These are phyloP conservation scores for Oryzias curvinotus DNA, from an alignment of 2,113 vertebrate genomes.

Conservation along the genomic window DNA sequence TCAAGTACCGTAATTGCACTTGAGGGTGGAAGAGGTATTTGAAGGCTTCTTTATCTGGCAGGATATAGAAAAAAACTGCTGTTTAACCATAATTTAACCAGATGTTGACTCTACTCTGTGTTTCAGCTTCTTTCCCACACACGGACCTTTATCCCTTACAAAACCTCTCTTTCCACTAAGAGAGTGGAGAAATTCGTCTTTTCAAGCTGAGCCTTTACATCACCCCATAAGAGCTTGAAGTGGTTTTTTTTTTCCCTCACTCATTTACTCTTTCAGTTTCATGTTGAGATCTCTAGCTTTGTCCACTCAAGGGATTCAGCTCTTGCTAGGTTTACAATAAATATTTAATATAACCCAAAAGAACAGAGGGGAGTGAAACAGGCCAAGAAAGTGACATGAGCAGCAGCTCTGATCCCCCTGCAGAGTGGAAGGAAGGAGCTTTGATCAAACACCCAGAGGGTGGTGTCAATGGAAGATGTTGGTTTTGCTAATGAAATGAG, in stretches of 20 bases:
- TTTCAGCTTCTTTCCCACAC: background rate
- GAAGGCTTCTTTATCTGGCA: too few species aligned
- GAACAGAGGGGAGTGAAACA: constrained; percentile 23
- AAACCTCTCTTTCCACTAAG: background rate
- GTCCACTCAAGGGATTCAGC: constrained; percentile 24
- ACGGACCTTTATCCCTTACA: background rate
- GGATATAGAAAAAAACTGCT: too few species aligned
- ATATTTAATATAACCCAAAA: constrained; percentile 57
- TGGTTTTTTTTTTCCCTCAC: background rate
- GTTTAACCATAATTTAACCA: too few species aligned
- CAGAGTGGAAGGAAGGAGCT: background rate
- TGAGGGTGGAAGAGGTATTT: too few species aligned
- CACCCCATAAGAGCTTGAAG: constrained; percentile 15
- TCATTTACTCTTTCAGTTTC: constrained; percentile 25
- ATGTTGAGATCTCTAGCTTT: constrained; percentile 19
- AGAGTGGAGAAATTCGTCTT: background rate
- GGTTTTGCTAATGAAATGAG: background rate
- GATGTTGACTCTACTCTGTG: too few species aligned
- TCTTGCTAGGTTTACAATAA: constrained; percentile 46
- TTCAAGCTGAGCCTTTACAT: constrained; percentile 12
- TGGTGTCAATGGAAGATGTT: background rate
- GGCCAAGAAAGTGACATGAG: constrained; percentile 17
- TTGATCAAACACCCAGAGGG: constrained; percentile 9
- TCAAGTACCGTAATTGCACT: too few species aligned
- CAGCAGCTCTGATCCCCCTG: constrained; percentile 14